Evolutionary conservation across 2,888 invertebrate species (phyloP), one percentile per base, ranked within the genome.

Genomic region (Cerastis leucographa): DNA sequence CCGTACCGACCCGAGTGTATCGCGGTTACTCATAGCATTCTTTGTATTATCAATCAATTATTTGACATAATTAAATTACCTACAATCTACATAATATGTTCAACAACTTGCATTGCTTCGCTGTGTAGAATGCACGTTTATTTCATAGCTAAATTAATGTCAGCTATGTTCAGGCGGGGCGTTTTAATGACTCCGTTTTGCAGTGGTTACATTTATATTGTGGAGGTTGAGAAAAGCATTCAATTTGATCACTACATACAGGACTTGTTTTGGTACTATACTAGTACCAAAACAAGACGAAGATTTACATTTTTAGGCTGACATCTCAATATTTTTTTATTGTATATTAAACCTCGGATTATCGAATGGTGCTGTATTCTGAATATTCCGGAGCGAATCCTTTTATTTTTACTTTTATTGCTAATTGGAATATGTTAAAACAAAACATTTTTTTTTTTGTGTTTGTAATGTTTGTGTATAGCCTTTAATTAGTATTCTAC

Each of bases 41-140:
- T 11, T 35, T 61, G 7, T 14, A 14, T 1, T 35, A 35, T n/a
- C n/a, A 51, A 51, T 51, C 22, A 40, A 22, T 42, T 54, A 35
- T 35, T 35, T 2, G 3, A 35, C 35, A 35, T 35, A 22, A 72
- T 72, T 72, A 29, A 54, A 72, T 73, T 17, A 14, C 42, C 8
- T n/a, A n/a, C 40, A 64, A 42, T 64, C 22, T 64, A 64, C n/a
- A 64, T 64, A 14, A 42, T 11, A 44, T 73, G 19, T 44, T n/a
- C 40, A 29, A 40, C 40, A n/a, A 29, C 29, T 42, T 73, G n/a
- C 6, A 12, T 42, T 73, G 42, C 42, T 54, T 42, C 12, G 17
- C 19, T 35, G 8, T 29, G n/a, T 17, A 17, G 29, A 29, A 44
- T 29, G 22, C n/a, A n/a, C 29, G 17, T 72, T 42, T 72, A 72